phyloP scores from a whole-genome alignment of 1,140 invertebrate genomes.

The Colletes gigas region DNA sequence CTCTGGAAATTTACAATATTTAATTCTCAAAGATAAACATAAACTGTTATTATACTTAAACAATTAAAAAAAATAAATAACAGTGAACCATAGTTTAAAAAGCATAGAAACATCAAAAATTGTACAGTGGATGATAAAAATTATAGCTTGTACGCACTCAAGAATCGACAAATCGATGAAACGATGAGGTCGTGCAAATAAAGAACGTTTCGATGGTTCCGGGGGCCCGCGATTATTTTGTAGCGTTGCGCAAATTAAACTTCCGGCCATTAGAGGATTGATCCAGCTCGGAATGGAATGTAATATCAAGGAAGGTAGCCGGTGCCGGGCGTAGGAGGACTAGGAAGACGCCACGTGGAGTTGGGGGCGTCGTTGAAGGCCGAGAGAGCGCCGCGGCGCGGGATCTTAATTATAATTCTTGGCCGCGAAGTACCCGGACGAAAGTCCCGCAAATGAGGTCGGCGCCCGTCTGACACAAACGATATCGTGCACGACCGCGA shows the following conservation, averaged over 20 bases:
- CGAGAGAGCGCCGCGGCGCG: slow-evolving; percentile 47
- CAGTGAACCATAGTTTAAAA: too few species aligned
- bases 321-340: slow-evolving; percentile 51
- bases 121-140: too few species aligned
- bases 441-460: slow-evolving; percentile 77
- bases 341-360: slow-evolving; percentile 33
- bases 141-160: neutral
- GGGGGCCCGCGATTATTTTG: slow-evolving; percentile 68
- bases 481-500: slow-evolving; percentile 65
- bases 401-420: slow-evolving; percentile 80
- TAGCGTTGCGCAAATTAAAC: slow-evolving; percentile 74
- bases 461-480: slow-evolving; percentile 76
- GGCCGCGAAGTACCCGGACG: slow-evolving; percentile 74
- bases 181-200: slow-evolving; percentile 61
- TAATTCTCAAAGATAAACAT: too few species aligned
- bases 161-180: slow-evolving; percentile 31
- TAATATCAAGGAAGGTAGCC: slow-evolving; percentile 73
- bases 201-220: slow-evolving; percentile 57
- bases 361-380: slow-evolving; percentile 11
- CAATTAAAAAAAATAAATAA: too few species aligned
- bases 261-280: slow-evolving; percentile 77
- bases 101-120: too few species aligned
- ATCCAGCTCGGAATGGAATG: slow-evolving; percentile 76
- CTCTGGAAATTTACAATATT: too few species aligned
- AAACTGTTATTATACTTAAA: too few species aligned